These are phyloP conservation scores for Aplocera efformata DNA, from an alignment of 2,888 invertebrate species.

Conservation along the genomic window DNA sequence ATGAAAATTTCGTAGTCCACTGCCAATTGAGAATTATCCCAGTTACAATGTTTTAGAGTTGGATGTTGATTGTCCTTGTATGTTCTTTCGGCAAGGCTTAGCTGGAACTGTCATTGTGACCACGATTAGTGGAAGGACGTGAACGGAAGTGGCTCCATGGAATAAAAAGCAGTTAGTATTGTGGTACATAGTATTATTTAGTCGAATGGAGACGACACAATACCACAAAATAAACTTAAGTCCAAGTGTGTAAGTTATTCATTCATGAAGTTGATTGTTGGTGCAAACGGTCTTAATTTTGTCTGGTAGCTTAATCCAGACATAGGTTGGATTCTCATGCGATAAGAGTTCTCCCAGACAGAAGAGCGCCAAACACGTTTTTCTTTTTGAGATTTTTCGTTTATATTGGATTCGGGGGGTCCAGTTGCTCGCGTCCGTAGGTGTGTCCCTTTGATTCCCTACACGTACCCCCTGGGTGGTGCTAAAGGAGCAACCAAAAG, in stretches of 20 bases:
- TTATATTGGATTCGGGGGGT: no score
- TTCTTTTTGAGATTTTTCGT: no score
- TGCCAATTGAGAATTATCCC: not conserved
- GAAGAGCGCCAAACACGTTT: no score
- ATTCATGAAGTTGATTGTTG: constrained; percentile 26
- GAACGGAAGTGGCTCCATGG: constrained; percentile 58
- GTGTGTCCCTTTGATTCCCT: no score
- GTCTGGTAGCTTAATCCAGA: constrained; percentile 12
- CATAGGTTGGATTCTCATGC: constrained; percentile 5
- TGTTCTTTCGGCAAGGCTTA: constrained; percentile 37
- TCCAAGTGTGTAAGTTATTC: constrained; percentile 39
- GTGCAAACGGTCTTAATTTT: constrained; percentile 10
- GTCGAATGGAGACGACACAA: constrained; percentile 47
- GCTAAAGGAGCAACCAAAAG: no score
- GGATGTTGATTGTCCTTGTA: constrained; percentile 2
- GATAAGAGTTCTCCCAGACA: not conserved
- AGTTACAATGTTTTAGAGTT: not conserved
- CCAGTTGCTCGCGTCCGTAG: no score
- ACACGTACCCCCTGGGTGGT: no score
- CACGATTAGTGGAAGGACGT: constrained; percentile 51
- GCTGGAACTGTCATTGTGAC: constrained; percentile 53
- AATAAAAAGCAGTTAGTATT: constrained; percentile 25
- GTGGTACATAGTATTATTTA: constrained; percentile 32
- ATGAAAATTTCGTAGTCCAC: not conserved
- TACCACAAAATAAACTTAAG: constrained; percentile 36